Percentiles rank a stretch among this genome's conserved stretches.
Conservation (phyloP, 1,140 invertebrate genomes). For the Tachypleus tridentatus region DNA sequence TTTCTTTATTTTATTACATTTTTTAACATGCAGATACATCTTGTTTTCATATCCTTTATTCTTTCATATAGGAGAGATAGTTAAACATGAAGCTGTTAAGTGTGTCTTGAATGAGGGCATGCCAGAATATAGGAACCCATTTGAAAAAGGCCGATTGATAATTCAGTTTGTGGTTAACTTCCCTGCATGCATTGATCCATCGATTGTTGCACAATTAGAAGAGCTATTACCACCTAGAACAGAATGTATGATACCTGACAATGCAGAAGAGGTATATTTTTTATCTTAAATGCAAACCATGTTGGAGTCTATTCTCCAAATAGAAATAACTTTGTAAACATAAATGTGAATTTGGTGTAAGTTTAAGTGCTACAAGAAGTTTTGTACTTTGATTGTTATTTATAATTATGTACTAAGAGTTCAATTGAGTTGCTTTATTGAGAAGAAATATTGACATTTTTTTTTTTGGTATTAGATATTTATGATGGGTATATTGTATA, state of each 20-base stretch:
- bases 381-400: not conserved
- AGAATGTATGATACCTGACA: slow-evolving; percentile 65
- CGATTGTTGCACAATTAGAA: slow-evolving; percentile 63
- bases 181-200: slow-evolving; percentile 54
- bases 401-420: too few relatives aligned
- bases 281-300: too few relatives aligned
- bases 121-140: slow-evolving; percentile 93
- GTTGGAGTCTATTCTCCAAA: too few relatives aligned
- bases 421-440: too few relatives aligned
- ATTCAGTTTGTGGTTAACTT: slow-evolving; percentile 88
- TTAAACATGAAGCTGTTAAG: slow-evolving; percentile 82
- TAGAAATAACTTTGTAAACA: too few relatives aligned
- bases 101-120: slow-evolving; percentile 88
- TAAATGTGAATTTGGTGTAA: too few relatives aligned
- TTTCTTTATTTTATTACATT: too few relatives aligned
- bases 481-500: too few relatives aligned
- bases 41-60: not conserved
- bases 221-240: slow-evolving; percentile 63
- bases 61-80: slow-evolving; percentile 50
- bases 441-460: too few relatives aligned
- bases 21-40: too few relatives aligned
- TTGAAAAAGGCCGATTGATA: slow-evolving; percentile 87
- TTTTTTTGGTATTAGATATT: too few relatives aligned
- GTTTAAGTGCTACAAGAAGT: not conserved
- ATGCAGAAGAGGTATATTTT: slow-evolving; percentile 56